Percentiles rank a stretch among this genome's conserved stretches.
Evolutionary conservation across 1,140 invertebrate species (phyloP).

Genomic region (Galendromus occidentalis): DNA sequence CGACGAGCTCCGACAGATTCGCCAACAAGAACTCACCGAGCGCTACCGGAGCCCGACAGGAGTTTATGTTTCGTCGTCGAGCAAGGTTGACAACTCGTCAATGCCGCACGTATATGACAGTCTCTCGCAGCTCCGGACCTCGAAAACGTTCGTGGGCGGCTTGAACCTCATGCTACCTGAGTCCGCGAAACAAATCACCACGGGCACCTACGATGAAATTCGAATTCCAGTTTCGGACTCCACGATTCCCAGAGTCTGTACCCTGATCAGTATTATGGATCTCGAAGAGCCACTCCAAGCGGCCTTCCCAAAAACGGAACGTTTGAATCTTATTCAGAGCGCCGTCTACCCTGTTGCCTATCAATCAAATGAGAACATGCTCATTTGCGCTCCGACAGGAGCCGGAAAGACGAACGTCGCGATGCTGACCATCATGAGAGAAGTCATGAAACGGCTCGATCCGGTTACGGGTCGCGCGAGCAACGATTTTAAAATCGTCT

Average conservation of each 20-base stretch:
- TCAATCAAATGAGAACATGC: constrained; percentile 84
- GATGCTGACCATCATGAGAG: constrained; percentile 70
- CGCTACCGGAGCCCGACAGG: neutral
- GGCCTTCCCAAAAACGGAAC: constrained; percentile 64
- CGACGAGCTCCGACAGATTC: neutral
- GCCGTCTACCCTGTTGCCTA: constrained; percentile 89
- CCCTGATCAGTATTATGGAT: neutral
- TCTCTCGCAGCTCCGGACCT: neutral
- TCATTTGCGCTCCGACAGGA: constrained; percentile 87
- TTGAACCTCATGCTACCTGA: neutral
- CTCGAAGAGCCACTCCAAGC: constrained; percentile 30
- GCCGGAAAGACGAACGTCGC: constrained; percentile 98
- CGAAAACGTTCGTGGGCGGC: neutral
- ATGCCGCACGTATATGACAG: constrained; percentile 4
- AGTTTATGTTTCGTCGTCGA: neutral
- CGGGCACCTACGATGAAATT: neutral
- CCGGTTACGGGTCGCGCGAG: constrained; percentile 29
- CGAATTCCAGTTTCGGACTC: neutral
- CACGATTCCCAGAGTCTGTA: neutral
- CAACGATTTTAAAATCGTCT: constrained; percentile 51
- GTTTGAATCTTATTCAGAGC: constrained; percentile 81
- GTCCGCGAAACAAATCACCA: neutral
- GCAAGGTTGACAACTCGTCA: neutral
- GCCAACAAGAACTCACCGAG: neutral
- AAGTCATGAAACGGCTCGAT: constrained; percentile 63